Evolutionary conservation across 2,797 vertebrate species (phyloP), one percentile per base, ranked within the genome.

Genomic region (Gorsachius magnificus): DNA sequence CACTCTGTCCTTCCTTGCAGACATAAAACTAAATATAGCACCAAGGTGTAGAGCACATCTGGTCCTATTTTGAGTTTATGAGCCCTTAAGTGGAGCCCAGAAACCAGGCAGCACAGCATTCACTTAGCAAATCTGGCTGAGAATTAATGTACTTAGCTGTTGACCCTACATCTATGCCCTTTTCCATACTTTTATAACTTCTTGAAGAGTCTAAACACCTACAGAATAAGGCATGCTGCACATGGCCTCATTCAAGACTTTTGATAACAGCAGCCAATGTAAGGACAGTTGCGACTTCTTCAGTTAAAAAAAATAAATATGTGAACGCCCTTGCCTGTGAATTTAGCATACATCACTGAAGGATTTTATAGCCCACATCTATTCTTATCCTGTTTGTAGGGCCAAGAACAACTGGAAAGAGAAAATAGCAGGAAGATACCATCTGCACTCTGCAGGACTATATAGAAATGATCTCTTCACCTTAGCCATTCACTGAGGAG

Each of bases 101-200:
- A 71, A 82, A 71, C 1, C 9, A 50, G 18, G 6, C 10, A 87
- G 31, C 17, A 25, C 0, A 13, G 3, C 5, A 56, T 45, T 65
- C 0, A 0, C 58, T 70, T 53, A 54, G 25, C 2, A 2, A 10
- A 10, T 24, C 3, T 45, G 66, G 21, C 14, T 61, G 22, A 76
- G 48, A 85, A 58, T 48, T 20, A 46, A 33, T 4, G 3, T 38
- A 19, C 54, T 54, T 70, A 3, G 13, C 36, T 78, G 68, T 66
- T 56, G 38, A 24, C 35, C 6, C 4, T 38, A 10, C 16, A 58
- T 33, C 11, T 24, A 6, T 29, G 6, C 4, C 9, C 4, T 90
- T 45, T 63, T 77, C 38, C 16, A 28, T 48, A 28, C 8, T n/a
- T 85, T n/a, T 51, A 26, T 76, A 61, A 7, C 7, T 83, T 66